Conservation (phyloP, 2,888 invertebrate species). For the Chalcis sispes region DNA sequence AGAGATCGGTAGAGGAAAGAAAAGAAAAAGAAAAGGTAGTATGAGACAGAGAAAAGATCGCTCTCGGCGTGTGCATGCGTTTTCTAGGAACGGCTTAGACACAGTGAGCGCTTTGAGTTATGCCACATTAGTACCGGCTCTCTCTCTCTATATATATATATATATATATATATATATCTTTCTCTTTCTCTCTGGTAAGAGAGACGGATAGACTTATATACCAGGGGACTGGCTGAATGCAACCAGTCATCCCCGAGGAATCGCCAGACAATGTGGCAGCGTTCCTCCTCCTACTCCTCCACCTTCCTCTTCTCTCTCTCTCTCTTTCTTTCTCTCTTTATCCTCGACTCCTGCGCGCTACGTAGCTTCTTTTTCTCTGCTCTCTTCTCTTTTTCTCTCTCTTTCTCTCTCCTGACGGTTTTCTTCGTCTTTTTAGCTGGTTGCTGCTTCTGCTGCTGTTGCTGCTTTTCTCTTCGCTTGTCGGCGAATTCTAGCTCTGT, state of each 20-base stretch:
- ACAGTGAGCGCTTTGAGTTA: constrained; percentile 68
- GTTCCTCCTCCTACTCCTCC: constrained; percentile 58
- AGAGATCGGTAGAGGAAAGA: constrained; percentile 28
- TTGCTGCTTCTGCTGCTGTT: too few relatives aligned
- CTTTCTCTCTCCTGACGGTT: neutral
- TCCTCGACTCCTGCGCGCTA: constrained; percentile 22
- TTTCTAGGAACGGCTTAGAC: constrained; percentile 68
- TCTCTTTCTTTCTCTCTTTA: constrained; percentile 3
- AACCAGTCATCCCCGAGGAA: constrained; percentile 73
- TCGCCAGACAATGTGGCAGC: constrained; percentile 74
- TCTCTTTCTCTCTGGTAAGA: constrained; percentile 43
- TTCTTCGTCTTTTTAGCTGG: constrained; percentile 26
- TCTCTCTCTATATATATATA: too few relatives aligned
- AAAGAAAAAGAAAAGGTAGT: constrained; percentile 18
- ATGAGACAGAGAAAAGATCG: constrained; percentile 44
- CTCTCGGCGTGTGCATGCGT: constrained; percentile 58
- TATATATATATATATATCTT: too few relatives aligned
- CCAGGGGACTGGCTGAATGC: constrained; percentile 63
- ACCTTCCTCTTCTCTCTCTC: constrained; percentile 8
- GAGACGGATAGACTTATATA: constrained; percentile 4
- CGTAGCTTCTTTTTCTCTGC: constrained; percentile 24
- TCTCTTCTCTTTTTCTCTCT: constrained; percentile 1
- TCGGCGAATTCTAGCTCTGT: constrained; percentile 41
- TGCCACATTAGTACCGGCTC: constrained; percentile 68
- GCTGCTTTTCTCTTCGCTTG: constrained; percentile 41